These are phyloP conservation scores for Octopus bimaculoides DNA, from an alignment of 1,140 invertebrate species.

Conservation along the genomic window DNA sequence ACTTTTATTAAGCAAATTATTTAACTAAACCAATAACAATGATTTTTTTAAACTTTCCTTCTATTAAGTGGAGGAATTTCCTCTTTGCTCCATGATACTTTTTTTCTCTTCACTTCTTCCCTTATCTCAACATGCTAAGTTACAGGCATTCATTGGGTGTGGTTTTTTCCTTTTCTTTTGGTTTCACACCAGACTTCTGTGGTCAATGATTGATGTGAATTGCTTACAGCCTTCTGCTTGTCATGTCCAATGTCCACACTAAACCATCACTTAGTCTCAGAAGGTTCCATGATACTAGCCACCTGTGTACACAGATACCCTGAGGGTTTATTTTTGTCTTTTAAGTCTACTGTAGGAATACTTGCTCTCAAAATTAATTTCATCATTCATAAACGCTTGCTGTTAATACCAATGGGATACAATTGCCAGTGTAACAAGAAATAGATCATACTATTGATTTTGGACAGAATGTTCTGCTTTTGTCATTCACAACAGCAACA, in stretches of 20 bases:
- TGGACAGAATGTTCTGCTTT: background rate
- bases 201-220: background rate
- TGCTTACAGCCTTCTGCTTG: background rate
- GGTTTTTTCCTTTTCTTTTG: background rate
- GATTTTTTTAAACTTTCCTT: too few species aligned
- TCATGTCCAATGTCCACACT: slow-evolving; percentile 11
- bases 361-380: slow-evolving; percentile 5
- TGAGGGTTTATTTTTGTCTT: background rate
- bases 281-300: slow-evolving; percentile 5
- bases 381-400: background rate
- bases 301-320: background rate
- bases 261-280: background rate
- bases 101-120: too few species aligned
- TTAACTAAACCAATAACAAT: too few species aligned
- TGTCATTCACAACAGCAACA: background rate
- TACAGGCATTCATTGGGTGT: background rate
- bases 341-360: background rate
- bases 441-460: slow-evolving; percentile 9
- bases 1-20: too few species aligned
- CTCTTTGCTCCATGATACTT: too few species aligned
- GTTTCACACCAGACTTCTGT: background rate
- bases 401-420: background rate
- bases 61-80: too few species aligned
- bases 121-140: background rate
- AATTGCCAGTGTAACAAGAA: background rate